Percentiles rank a stretch among this genome's conserved stretches.
Evolutionary conservation across 1,140 invertebrate genomes (phyloP).

Genomic region (Drosophila navojoa): DNA sequence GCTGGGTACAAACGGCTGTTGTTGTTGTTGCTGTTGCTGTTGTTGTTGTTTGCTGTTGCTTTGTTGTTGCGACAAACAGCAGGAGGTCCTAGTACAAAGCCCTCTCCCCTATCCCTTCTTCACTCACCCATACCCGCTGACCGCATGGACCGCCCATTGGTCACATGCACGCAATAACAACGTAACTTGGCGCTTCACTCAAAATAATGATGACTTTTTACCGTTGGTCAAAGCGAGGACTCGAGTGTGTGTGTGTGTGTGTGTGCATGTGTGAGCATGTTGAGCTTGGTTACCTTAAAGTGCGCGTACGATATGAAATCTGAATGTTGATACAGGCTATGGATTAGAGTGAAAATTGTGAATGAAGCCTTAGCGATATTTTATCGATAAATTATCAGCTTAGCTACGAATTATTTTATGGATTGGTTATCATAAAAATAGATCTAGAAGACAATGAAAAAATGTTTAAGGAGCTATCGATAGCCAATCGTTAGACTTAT

Average conservation of each 20-base stretch:
- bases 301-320: background rate
- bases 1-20: conserved; percentile 1
- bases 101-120: background rate
- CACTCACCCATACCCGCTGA: too few relatives aligned
- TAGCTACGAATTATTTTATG: too few relatives aligned
- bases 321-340: background rate
- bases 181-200: conserved; percentile 24
- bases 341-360: background rate
- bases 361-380: conserved; percentile 7
- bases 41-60: background rate
- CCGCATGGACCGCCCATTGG: background rate
- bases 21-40: background rate
- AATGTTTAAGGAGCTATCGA: too few relatives aligned
- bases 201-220: conserved; percentile 39
- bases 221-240: conserved; percentile 11
- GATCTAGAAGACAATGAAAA: too few relatives aligned
- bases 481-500: too few relatives aligned
- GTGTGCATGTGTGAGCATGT: conserved; percentile 1
- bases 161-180: conserved; percentile 3
- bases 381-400: conserved; percentile 1
- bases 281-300: background rate
- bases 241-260: background rate
- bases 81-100: conserved; percentile 1
- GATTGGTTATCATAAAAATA: too few relatives aligned
- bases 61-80: conserved; percentile 13